Conservation (phyloP, 2,113 vertebrate species). For the Oryzias celebensis region DNA sequence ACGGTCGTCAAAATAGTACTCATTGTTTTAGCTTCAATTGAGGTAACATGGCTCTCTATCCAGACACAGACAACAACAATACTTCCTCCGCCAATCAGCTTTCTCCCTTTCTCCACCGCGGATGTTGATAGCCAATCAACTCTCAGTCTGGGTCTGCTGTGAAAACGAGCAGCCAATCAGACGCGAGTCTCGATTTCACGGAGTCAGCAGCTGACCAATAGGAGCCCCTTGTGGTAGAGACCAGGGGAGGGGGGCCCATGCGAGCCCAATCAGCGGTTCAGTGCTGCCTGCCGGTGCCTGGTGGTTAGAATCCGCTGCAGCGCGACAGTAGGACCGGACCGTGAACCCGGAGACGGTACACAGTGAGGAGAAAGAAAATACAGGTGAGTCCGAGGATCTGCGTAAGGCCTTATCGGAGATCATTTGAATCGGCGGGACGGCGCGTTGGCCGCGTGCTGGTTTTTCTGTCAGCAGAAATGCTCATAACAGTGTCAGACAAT, state of each 20-base stretch:
- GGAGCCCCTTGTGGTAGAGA: conserved; percentile 49
- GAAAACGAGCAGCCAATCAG: conserved; percentile 30
- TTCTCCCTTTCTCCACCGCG: conserved; percentile 36
- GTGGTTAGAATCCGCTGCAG: conserved; percentile 77
- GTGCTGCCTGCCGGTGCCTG: conserved; percentile 84
- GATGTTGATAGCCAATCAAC: conserved; percentile 53
- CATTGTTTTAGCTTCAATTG: conserved; percentile 30
- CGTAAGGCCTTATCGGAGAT: conserved; percentile 57
- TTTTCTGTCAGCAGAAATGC: conserved; percentile 31
- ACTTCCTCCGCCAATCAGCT: conserved; percentile 42
- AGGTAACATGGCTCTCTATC: conserved; percentile 61
- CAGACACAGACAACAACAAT: conserved; percentile 81
- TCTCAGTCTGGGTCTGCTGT: conserved; percentile 5
- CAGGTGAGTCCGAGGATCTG: conserved; percentile 83
- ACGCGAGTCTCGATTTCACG: conserved; percentile 37
- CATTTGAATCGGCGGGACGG: conserved; percentile 1
- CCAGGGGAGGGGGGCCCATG: conserved; percentile 68
- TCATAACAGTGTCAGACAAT: conserved; percentile 70
- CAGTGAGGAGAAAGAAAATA: conserved; percentile 76
- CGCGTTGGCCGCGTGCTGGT: conserved; percentile 25
- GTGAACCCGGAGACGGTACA: conserved; percentile 81
- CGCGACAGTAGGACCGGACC: conserved; percentile 81
- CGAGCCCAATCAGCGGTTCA: conserved; percentile 81
- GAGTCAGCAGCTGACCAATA: conserved; percentile 34
- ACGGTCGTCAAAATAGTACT: too few relatives aligned